Percentiles rank a stretch among this genome's conserved stretches.
Conservation (phyloP, 1,140 invertebrate genomes). For the Lepidurus apus region DNA sequence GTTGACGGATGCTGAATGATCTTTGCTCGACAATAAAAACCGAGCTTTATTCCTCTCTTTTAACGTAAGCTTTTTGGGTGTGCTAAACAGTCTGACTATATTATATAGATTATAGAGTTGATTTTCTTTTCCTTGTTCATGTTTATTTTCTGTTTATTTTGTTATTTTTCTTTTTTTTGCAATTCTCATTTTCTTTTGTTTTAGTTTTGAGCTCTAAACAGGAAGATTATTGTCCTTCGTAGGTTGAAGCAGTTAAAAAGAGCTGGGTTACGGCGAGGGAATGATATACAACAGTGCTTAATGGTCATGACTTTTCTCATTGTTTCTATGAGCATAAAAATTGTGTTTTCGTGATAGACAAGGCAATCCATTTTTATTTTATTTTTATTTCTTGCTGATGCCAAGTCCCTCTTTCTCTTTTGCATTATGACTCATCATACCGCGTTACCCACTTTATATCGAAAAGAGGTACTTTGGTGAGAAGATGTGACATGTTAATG, state of each 20-base stretch:
- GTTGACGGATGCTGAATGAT: not conserved
- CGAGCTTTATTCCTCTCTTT: not conserved
- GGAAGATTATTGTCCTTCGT: not conserved
- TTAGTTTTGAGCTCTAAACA: not conserved
- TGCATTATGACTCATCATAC: not conserved
- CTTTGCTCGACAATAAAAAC: not conserved
- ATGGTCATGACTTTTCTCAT: not conserved
- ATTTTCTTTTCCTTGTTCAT: not conserved
- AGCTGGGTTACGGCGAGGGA: not conserved
- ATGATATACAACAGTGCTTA: not conserved
- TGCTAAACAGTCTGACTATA: not conserved
- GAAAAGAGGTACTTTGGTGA: not conserved
- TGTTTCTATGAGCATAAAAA: not conserved
- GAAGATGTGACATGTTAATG: constrained; percentile 14
- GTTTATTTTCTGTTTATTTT: not conserved
- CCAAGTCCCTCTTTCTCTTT: not conserved
- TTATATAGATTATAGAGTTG: not conserved
- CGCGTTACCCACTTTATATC: not conserved
- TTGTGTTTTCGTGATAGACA: constrained; percentile 2
- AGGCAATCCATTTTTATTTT: not conserved
- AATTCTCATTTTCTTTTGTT: not conserved
- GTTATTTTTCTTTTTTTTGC: not conserved
- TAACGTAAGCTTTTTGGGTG: not conserved
- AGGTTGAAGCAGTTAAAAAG: not conserved
- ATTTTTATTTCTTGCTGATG: not conserved